These are phyloP conservation scores for Girardinichthys multiradiatus DNA, from an alignment of 2,113 vertebrate genomes.

Conservation along the genomic window DNA sequence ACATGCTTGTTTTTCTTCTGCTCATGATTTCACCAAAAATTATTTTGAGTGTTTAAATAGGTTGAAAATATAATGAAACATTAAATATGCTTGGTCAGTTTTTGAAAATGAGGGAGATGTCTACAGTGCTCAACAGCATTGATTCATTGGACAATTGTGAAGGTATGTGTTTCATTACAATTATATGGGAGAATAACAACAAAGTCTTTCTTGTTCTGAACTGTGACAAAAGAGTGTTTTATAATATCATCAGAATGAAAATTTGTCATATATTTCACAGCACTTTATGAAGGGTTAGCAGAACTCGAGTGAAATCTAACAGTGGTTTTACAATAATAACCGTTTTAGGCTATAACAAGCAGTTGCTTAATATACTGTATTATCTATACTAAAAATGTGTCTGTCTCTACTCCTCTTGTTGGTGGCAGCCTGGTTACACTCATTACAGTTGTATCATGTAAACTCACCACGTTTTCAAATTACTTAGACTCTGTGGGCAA, in stretches of 20 bases:
- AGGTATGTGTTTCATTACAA: neutral
- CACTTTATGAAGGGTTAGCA: no score
- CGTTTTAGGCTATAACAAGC: neutral
- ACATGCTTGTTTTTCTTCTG: no score
- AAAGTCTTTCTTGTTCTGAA: no score
- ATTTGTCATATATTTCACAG: no score
- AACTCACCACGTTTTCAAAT: no score
- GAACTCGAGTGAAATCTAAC: neutral
- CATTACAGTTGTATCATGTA: neutral
- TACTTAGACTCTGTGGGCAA: no score
- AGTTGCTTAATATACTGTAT: neutral
- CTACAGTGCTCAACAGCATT: neutral
- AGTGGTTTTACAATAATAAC: neutral
- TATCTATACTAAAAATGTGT: no score
- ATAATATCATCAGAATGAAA: neutral
- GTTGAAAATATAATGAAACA: no score
- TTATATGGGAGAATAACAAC: neutral
- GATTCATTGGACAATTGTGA: neutral
- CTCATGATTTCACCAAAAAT: no score
- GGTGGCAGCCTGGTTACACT: neutral
- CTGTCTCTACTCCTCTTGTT: neutral
- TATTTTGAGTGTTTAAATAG: no score
- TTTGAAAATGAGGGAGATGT: neutral
- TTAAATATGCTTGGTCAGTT: neutral
- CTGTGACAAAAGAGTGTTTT: no score